Percentiles rank a stretch among this genome's conserved stretches.
phyloP scores from a whole-genome alignment of 2,888 invertebrate genomes.

The Drosophila austrosaltans region DNA sequence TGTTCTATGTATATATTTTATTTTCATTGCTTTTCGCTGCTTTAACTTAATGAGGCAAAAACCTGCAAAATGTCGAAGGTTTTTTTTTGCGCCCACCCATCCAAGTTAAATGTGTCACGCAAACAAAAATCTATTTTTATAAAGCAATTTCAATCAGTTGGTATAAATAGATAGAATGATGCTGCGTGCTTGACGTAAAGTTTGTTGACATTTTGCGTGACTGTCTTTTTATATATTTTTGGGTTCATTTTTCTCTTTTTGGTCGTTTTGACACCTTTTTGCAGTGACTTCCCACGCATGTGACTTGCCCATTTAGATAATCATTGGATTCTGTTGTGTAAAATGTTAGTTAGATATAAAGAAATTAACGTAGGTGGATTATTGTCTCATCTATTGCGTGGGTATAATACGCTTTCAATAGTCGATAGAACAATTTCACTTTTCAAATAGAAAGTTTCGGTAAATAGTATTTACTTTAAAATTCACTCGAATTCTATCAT shows the following conservation, averaged over 20 bases:
- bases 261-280: slow-evolving; percentile 6
- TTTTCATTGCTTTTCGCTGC: neutral
- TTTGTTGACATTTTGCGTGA: slow-evolving; percentile 5
- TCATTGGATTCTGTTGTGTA: neutral
- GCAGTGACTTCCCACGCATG: neutral
- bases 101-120: neutral
- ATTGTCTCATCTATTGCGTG: neutral
- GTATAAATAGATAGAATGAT: slow-evolving; percentile 1
- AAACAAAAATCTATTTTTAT: slow-evolving; percentile 9
- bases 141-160: slow-evolving; percentile 14
- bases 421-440: neutral
- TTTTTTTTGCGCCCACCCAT: neutral
- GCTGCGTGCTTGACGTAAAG: neutral
- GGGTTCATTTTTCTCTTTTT: neutral
- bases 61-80: neutral
- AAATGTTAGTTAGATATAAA: neutral
- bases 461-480: no score
- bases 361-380: neutral
- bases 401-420: neutral
- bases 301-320: neutral
- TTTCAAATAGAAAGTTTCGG: no score
- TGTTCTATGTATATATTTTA: neutral
- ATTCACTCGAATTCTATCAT: neutral
- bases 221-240: neutral
- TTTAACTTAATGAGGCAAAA: neutral